phyloP scores from a whole-genome alignment of 1,140 invertebrate species.

The Leptopilina clavipes region DNA sequence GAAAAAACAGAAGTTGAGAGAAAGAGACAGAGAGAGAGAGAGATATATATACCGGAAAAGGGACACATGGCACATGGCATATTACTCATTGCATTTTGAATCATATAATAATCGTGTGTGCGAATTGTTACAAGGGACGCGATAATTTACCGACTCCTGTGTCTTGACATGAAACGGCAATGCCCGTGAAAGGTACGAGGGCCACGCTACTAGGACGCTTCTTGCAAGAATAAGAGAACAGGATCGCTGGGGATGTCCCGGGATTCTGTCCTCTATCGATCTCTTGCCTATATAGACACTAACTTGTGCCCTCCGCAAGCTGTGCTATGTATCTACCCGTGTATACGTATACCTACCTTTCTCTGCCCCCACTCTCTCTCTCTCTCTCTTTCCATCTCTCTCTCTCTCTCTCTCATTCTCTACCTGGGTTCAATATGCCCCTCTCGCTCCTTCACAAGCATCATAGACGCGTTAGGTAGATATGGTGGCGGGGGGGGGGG shows the following conservation, averaged over 20 bases:
- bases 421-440: background rate
- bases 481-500: background rate
- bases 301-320: conserved; percentile 72
- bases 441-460: conserved; percentile 44
- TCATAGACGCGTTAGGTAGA: conserved; percentile 30
- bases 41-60: background rate
- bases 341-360: conserved; percentile 53
- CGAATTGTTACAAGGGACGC: conserved; percentile 35
- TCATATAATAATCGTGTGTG: conserved; percentile 9
- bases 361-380: conserved; percentile 41
- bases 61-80: background rate
- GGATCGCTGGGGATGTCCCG: conserved; percentile 74
- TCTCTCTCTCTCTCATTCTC: conserved; percentile 49
- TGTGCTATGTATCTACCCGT: conserved; percentile 65
- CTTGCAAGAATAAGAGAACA: conserved; percentile 75
- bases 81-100: background rate
- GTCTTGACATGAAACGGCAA: conserved; percentile 56
- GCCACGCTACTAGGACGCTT: conserved; percentile 67
- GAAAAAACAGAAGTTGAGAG: too few species aligned
- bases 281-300: conserved; percentile 71
- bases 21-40: too few species aligned
- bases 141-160: conserved; percentile 56
- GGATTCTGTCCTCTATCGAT: conserved; percentile 75
- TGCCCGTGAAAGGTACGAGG: conserved; percentile 55
- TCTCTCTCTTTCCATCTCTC: conserved; percentile 48